These are phyloP conservation scores for Labia minor DNA, from an alignment of 2,888 invertebrate genomes.

Conservation along the genomic window DNA sequence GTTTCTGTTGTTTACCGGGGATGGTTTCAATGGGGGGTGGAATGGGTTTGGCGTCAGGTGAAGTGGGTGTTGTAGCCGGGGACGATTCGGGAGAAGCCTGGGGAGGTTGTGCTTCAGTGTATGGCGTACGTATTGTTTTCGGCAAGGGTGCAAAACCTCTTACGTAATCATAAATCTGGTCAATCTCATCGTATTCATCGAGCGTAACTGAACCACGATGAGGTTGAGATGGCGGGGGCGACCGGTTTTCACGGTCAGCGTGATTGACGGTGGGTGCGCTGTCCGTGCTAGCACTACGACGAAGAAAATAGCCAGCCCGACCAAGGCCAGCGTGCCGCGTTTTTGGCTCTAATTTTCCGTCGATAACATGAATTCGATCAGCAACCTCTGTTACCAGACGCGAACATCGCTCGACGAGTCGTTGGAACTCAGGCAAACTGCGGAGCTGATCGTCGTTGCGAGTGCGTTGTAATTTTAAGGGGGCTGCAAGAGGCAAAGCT, in stretches of 20 bases:
- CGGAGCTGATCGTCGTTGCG: constrained; percentile 71
- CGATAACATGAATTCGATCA: constrained; percentile 62
- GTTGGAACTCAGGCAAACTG: constrained; percentile 55
- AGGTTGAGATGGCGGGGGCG: constrained; percentile 44
- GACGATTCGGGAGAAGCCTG: constrained; percentile 26
- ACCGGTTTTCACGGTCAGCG: constrained; percentile 52
- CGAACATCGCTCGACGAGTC: constrained; percentile 66
- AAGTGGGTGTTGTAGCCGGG: constrained; percentile 7
- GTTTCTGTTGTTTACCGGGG: constrained; percentile 61
- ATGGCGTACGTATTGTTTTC: constrained; percentile 61
- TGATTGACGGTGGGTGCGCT: constrained; percentile 39
- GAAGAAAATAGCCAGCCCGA: constrained; percentile 50
- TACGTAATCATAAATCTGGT: constrained; percentile 93
- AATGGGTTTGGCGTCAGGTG: constrained; percentile 22
- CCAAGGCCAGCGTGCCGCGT: constrained; percentile 23
- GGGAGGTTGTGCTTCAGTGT: constrained; percentile 40
- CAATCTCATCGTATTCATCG: constrained; percentile 92
- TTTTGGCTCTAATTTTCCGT: constrained; percentile 57
- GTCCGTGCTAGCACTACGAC: constrained; percentile 69
- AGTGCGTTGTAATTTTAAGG: constrained; percentile 70
- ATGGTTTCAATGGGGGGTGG: constrained; percentile 88
- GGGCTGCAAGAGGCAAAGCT: constrained; percentile 74
- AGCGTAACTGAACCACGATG: constrained; percentile 24
- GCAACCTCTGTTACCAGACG: constrained; percentile 63
- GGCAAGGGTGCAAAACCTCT: constrained; percentile 84